Base-by-base conservation (phyloP, 1,140 invertebrate species). In the Diachasma alloeum region DNA sequence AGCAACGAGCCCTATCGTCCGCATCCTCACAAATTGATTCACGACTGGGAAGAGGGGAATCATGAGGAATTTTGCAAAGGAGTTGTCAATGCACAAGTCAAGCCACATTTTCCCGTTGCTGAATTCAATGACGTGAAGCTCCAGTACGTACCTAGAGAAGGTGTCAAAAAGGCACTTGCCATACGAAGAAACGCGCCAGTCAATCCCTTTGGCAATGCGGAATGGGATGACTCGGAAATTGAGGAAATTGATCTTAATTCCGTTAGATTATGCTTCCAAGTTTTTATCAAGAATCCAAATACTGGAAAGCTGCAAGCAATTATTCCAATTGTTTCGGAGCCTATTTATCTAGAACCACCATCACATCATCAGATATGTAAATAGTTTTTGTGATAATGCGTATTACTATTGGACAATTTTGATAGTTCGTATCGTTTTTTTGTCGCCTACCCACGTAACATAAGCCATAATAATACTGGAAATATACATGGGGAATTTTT, bases 1-100 rank as follows among this genome's bases (percentile, higher is more conserved):
- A 97, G 96, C 87, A 96, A 98, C 81, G 86, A 90, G 24, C 96
- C 97, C 0, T 95, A 97, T 86, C 92, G 94, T 83, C 93, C 96
- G 13, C 98, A 99, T 90, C 97, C 97, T 0, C 97, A 99, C 88
- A 98, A 97, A 90, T 91, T 99, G 44, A 97, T 99, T 4, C 97
- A 97, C 0, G 95, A 96, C 93, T 6, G 98, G 97, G 87, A 96
- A 95, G 84, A 94, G 1, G 48, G 48, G 2, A 53, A 15, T 53
- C 17, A 1, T 15, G 48, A 19, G 4, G 48, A 53, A 3, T 17
- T 53, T 0, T 53, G 5, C n/a, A 48, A 15, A 17, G 48, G 48
- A 53, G 48, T 53, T n/a, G n/a, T 53, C n/a, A 53, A 4, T 19
- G 91, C 92, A 72, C 91, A 91, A 9, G 95, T 96, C 72, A 93